phyloP scores from a whole-genome alignment of 1,140 invertebrate species.

The Zaprionus africanus region DNA sequence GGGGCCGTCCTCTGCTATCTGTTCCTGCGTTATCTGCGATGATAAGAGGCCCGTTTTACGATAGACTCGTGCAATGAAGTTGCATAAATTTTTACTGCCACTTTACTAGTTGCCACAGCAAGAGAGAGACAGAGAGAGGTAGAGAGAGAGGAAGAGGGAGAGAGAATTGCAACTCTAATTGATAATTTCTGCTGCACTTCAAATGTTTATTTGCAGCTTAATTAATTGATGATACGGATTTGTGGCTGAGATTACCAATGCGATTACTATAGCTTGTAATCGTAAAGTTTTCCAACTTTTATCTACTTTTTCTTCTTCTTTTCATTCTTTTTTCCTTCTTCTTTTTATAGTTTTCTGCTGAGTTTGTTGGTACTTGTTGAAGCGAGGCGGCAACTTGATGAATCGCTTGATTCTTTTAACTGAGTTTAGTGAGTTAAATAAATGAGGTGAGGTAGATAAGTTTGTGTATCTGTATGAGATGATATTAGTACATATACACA shows the following conservation, averaged over 20 bases:
- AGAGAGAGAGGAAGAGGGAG: background rate
- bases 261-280: constrained; percentile 7
- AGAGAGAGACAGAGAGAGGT: background rate
- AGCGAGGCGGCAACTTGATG: background rate
- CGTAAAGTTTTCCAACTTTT: background rate
- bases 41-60: constrained; percentile 47
- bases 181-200: constrained; percentile 56
- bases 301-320: background rate
- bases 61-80: constrained; percentile 21
- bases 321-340: background rate
- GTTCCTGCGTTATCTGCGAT: constrained; percentile 37
- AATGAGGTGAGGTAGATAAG: background rate
- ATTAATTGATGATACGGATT: constrained; percentile 64
- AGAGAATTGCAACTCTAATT: constrained; percentile 50
- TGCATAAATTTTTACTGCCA: constrained; percentile 69
- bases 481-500: background rate
- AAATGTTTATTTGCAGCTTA: constrained; percentile 46
- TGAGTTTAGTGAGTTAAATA: background rate
- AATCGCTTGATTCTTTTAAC: background rate
- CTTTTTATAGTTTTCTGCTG: constrained; percentile 2
- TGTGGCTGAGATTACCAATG: background rate
- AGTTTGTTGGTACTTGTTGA: background rate
- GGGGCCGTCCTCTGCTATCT: background rate
- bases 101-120: constrained; percentile 16
- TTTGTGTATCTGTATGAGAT: background rate